Base-by-base conservation (phyloP, 2,797 vertebrate species). In the Tangara arthus region DNA sequence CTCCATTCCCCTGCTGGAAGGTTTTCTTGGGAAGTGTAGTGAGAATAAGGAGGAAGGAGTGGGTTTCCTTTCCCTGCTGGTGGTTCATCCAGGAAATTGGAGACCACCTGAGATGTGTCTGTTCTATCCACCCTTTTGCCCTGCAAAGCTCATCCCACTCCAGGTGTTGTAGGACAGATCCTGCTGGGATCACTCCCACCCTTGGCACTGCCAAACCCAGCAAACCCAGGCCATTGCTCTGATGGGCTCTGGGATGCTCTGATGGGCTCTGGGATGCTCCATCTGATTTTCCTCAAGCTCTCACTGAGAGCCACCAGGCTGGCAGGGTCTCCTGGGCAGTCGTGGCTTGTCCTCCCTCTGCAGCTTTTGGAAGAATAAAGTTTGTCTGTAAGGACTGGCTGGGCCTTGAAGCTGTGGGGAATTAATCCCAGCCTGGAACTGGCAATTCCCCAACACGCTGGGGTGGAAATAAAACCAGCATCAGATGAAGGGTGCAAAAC, bases 311-410 rank as follows among this genome's bases (percentile, higher is more conserved):
- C 32, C 2, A 3, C 56, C n/a, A 32, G 19, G 7, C 68, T 94
- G 68, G 49, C 68, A 27, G 34, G n/a, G 23, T 78, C 55, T 68
- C 53, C 50, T 23, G 12, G 50, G 61, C 68, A 60, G 50, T 61
- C 0, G 1, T 87, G 3, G 1, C 50, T 93, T 6, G 1, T 85
- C 30, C 41, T 89, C 27, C 42, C 39, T 71, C 75, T 69, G 46
- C 79, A 81, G 68, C 52, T 86, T 92, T 75, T 92, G 70, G 52
- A 91, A 75, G 72, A 82, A 77, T 41, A 35, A 55, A 23, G 20
- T 77, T 90, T 95, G 44, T 82, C 53, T 93, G 75, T 68, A 77
- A 87, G 68, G 65, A 34, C 53, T 94, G 75, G 53, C 72, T 82
- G 73, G 16, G 60, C 39, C 72, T 76, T 83, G 72, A 52, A 65